Conservation (phyloP, 2,797 vertebrate genomes). For the Graptemys geographica region DNA sequence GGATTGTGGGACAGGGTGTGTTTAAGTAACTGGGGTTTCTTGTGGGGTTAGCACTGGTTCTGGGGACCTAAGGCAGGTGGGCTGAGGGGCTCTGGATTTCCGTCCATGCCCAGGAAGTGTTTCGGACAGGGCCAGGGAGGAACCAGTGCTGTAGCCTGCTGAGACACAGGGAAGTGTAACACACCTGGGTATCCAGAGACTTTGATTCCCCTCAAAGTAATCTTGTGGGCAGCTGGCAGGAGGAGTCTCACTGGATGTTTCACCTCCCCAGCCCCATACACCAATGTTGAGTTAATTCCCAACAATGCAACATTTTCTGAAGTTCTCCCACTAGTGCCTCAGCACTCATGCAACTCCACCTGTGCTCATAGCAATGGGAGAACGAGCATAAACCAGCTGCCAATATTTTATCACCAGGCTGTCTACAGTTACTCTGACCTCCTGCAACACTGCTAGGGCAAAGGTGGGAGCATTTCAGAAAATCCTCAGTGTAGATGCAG, state of each 20-base stretch:
- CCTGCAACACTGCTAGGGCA: background rate
- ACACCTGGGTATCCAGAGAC: too few species aligned
- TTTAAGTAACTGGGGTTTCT: background rate
- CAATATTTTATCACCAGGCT: background rate
- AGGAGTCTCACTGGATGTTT: background rate
- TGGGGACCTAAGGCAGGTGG: background rate
- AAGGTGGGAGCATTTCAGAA: rapidly evolving
- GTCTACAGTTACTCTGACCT: background rate
- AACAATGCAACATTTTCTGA: background rate
- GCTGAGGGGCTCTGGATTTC: too few species aligned
- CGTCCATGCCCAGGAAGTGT: too few species aligned
- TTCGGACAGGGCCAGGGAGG: too few species aligned
- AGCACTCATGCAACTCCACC: background rate
- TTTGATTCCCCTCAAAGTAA: too few species aligned
- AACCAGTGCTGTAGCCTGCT: too few species aligned
- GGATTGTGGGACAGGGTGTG: background rate
- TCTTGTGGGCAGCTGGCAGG: too few species aligned
- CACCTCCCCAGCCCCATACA: background rate
- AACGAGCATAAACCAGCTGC: background rate
- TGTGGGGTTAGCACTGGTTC: background rate
- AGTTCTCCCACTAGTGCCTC: background rate
- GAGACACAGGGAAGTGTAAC: too few species aligned
- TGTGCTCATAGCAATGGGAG: background rate
- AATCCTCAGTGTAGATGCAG: rapidly evolving
- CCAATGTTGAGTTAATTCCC: background rate